Conservation (phyloP, 2,888 invertebrate genomes). For the Papilio elwesi region DNA sequence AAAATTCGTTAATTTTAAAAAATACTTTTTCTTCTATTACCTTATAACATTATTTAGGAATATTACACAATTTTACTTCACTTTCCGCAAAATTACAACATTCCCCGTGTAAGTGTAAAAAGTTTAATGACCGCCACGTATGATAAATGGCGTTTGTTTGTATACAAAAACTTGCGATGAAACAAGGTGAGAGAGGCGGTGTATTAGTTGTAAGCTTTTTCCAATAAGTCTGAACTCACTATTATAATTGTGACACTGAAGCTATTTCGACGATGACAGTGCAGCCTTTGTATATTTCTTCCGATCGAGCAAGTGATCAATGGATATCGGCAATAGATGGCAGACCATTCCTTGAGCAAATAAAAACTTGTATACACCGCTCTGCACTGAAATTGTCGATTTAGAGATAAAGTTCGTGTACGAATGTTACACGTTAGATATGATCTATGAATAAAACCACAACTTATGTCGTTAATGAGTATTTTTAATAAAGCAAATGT, state of each 20-base stretch:
- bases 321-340: too few species aligned
- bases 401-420: not conserved
- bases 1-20: too few species aligned
- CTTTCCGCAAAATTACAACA: too few species aligned
- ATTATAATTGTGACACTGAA: conserved; percentile 10
- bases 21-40: too few species aligned
- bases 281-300: not conserved
- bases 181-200: not conserved
- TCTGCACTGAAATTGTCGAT: not conserved
- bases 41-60: too few species aligned
- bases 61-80: too few species aligned
- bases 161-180: too few species aligned
- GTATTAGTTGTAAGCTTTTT: not conserved
- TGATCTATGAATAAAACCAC: not conserved
- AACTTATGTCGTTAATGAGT: not conserved
- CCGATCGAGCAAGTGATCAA: not conserved
- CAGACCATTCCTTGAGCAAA: too few species aligned
- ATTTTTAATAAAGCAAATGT: not conserved
- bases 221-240: conserved; percentile 13
- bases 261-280: not conserved
- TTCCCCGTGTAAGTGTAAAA: too few species aligned
- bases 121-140: too few species aligned
- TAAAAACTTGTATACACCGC: too few species aligned
- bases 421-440: not conserved
- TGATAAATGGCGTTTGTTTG: too few species aligned